A percentile compares a stretch with the other conserved stretches of the same genome.
Evolutionary conservation across 1,140 invertebrate species (phyloP).

Genomic region (Caenorhabditis inopinata): DNA sequence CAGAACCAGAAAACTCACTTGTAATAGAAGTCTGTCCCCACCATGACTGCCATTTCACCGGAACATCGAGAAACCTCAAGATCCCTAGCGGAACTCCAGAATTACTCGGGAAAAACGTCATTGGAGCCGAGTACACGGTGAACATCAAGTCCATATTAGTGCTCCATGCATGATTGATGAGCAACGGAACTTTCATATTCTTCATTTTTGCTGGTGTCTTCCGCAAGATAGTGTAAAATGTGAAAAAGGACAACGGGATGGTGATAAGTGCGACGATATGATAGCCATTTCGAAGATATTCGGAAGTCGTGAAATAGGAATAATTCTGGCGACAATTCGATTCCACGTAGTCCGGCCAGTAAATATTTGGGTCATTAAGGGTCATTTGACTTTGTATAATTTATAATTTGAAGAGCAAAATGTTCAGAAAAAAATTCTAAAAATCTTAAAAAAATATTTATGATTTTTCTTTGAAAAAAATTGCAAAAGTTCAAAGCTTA

Average conservation of each 20-base stretch:
- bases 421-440: no score
- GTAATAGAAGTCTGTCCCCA: neutral
- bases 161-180: neutral
- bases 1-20: neutral
- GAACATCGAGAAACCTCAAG: neutral
- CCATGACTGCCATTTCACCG: neutral
- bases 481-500: no score
- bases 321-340: neutral
- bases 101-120: neutral
- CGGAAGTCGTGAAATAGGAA: neutral
- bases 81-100: neutral
- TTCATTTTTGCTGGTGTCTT: neutral
- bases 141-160: neutral
- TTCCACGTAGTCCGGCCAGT: neutral
- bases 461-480: no score
- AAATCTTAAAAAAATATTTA: no score
- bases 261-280: neutral
- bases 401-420: no score
- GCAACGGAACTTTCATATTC: neutral
- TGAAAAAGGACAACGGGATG: neutral
- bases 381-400: no score
- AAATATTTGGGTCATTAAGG: no score
- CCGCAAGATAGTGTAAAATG: neutral
- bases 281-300: constrained; percentile 2
- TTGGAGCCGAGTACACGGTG: neutral